A percentile compares a stretch with the other conserved stretches of the same genome.
These are phyloP conservation scores for Aldrovandia affinis DNA, from an alignment of 2,797 vertebrate species.

Conservation along the genomic window DNA sequence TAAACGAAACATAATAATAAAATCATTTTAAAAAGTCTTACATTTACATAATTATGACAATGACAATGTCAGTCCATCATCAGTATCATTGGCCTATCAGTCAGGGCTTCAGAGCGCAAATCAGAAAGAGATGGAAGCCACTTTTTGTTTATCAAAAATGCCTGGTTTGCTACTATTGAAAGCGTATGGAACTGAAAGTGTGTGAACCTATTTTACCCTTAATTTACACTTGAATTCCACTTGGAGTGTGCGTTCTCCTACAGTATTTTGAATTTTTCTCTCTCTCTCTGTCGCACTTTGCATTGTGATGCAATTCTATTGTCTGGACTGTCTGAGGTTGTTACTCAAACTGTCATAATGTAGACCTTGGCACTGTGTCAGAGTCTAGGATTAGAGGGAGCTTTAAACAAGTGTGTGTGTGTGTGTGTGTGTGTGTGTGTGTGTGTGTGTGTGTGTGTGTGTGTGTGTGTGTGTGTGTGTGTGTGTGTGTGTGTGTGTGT, in stretches of 20 bases:
- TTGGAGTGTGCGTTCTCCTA: not conserved
- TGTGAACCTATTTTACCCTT: no score
- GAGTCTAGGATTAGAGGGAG: slow-evolving; percentile 28
- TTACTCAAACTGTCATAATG: slow-evolving; percentile 38
- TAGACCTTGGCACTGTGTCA: slow-evolving; percentile 23
- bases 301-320: slow-evolving; percentile 21
- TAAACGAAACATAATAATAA: no score
- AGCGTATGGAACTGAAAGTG: not conserved
- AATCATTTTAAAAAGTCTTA: no score
- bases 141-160: not conserved
- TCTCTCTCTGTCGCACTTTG: not conserved
- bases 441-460: slow-evolving; percentile 3
- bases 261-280: not conserved
- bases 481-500: not conserved
- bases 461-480: slow-evolving; percentile 14
- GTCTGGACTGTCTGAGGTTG: slow-evolving; percentile 23
- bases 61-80: not conserved
- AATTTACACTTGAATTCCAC: no score
- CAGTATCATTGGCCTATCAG: no score
- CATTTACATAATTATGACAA: not conserved
- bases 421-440: slow-evolving; percentile 10
- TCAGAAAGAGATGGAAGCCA: not conserved
- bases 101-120: not conserved
- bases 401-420: not conserved
- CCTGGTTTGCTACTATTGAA: not conserved